phyloP scores from a whole-genome alignment of 2,113 vertebrate species.

The Oreochromis tanganicae region DNA sequence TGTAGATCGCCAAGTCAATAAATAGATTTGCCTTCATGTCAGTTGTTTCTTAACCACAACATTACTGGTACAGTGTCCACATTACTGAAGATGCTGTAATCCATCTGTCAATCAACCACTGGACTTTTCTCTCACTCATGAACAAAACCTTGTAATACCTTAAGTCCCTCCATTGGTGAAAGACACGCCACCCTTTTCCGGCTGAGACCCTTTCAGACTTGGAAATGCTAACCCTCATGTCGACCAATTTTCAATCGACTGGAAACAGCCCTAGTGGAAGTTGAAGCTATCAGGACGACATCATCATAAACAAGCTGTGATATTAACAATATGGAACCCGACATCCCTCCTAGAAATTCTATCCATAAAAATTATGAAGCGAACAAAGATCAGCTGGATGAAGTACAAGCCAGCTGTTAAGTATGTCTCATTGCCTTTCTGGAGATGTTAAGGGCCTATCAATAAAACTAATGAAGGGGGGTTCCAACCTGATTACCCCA shows the following conservation, averaged over 20 bases:
- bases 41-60: background rate
- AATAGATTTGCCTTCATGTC: background rate
- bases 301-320: background rate
- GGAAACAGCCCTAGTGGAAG: background rate
- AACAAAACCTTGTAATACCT: background rate
- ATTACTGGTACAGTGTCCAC: background rate
- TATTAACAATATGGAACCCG: background rate
- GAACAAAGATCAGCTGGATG: background rate
- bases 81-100: background rate
- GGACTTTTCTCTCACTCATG: background rate
- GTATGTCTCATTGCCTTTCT: background rate
- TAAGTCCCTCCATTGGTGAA: background rate
- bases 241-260: background rate
- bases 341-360: background rate
- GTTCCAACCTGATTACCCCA: background rate
- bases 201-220: background rate
- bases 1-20: background rate
- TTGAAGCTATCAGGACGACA: background rate
- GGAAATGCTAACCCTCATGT: background rate
- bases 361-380: background rate
- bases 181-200: fast-evolving
- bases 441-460: background rate
- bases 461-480: background rate
- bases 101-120: background rate
- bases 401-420: background rate